A percentile compares a stretch with the other conserved stretches of the same genome.
These are phyloP conservation scores for Zelleria hepariella DNA, from an alignment of 2,888 invertebrate species.

Conservation along the genomic window DNA sequence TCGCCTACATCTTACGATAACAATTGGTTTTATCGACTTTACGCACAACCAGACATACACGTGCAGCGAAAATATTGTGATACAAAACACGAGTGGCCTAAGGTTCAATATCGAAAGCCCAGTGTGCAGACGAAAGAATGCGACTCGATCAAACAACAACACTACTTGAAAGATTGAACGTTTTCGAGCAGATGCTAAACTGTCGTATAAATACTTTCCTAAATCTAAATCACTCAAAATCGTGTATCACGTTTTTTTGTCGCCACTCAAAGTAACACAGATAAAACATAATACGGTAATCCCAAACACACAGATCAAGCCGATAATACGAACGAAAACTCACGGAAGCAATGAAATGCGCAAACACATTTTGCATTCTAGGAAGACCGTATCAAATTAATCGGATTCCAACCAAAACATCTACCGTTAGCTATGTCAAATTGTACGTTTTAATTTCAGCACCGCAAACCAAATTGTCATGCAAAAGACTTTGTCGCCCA, in stretches of 20 bases:
- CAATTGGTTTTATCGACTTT: not conserved
- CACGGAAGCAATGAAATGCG: not conserved
- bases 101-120: not conserved
- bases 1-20: not conserved
- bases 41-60: not conserved
- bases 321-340: not conserved
- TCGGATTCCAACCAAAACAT: not conserved
- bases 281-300: not conserved
- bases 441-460: not conserved
- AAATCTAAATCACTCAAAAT: not conserved
- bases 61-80: not conserved
- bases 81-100: not conserved
- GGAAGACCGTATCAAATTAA: not conserved
- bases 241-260: not conserved
- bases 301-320: not conserved
- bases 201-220: not conserved
- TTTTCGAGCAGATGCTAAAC: not conserved
- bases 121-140: not conserved
- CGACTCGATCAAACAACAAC: constrained; percentile 4
- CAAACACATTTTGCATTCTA: not conserved
- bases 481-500: not conserved
- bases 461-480: not conserved
- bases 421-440: not conserved
- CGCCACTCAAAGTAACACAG: not conserved
- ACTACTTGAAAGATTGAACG: not conserved